Base-by-base conservation (phyloP, 2,113 vertebrate species). In the Podarcis muralis region DNA sequence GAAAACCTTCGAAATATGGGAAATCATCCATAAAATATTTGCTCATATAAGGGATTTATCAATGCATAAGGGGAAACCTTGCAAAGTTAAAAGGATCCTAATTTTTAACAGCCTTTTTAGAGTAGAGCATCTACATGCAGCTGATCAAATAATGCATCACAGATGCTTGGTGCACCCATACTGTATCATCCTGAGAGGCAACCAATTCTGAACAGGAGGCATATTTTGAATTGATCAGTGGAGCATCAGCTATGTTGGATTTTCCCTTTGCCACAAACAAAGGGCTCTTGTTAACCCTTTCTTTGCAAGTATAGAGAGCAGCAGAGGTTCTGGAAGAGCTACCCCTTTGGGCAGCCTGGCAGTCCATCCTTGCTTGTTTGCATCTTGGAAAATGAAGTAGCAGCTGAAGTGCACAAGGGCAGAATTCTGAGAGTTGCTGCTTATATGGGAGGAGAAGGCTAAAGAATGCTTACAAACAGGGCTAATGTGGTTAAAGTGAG, bases 31-130 rank as follows among this genome's bases (percentile, higher is more conserved):
- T 1, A 59, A 90, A 90, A 89, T 89, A 83, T 25, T 92, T 32
- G 27, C 48, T 69, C 87, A 9, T 0, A 27, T 3, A 0, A n/a
- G 68, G 57, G 8, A 78, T 57, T 85, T 91, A 86, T 90, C 87
- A 91, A 68, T 91, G 85, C 94, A 80, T 82, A 82, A 90, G 30
- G 76, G 65, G 84, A 90, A 84, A 91, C 20, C 37, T 40, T 66
- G 2, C 1, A 0, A 0, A 68, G 72, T 88, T 85, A 78, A 27
- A 12, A 89, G 15, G 43, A 84, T 27, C 86, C 93, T 84, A 84
- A 84, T 81, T 0, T 0, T 87, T 59, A 65, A 16, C 65, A 66
- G n/a, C 83, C 76, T 90, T 79, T 57, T 78, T 93, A 16, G 78
- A 68, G 66, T 27, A 88, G 83, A 90, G 80, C 74, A 85, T 89